Evolutionary conservation across 35 echinoderm and acorn worm genomes (phyloP).

Genomic region (Holothuria glaberrima): DNA sequence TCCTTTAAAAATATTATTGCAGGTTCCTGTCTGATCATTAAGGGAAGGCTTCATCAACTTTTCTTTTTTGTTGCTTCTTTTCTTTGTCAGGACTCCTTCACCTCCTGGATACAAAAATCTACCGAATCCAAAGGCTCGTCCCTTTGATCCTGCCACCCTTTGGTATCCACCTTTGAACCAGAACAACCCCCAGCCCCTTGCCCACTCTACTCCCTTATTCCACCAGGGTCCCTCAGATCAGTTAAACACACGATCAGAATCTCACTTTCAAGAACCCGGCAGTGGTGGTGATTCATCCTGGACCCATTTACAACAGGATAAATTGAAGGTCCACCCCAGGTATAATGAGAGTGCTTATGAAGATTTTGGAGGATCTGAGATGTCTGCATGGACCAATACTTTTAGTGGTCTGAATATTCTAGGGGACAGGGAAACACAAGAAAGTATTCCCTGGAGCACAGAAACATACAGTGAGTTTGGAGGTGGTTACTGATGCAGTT

Average conservation of each 20-base stretch:
- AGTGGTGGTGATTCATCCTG: background rate
- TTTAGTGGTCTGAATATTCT: background rate
- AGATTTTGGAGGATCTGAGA: background rate
- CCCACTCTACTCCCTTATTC: constrained; percentile 75
- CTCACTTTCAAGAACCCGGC: background rate
- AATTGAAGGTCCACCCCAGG: background rate
- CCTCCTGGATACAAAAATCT: background rate
- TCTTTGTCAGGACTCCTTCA: constrained; percentile 25
- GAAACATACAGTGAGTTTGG: constrained; percentile 25
- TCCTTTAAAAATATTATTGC: no score
- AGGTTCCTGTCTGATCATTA: no score
- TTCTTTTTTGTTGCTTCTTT: background rate
- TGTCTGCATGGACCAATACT: constrained; percentile 5
- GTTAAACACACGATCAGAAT: background rate
- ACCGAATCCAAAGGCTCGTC: constrained; percentile 41
- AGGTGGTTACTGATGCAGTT: background rate
- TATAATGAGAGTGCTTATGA: background rate
- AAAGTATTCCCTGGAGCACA: constrained; percentile 14
- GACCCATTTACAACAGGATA: constrained; percentile 1
- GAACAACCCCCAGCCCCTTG: constrained; percentile 57
- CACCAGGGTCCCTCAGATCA: constrained; percentile 62
- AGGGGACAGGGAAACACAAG: no score
- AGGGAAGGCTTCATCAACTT: background rate
- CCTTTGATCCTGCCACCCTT: constrained; percentile 22
- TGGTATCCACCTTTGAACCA: constrained; percentile 30